Percentiles rank a stretch among this genome's conserved stretches.
Evolutionary conservation across 1,140 invertebrate species (phyloP).

Genomic region (Brachionus sp.): DNA sequence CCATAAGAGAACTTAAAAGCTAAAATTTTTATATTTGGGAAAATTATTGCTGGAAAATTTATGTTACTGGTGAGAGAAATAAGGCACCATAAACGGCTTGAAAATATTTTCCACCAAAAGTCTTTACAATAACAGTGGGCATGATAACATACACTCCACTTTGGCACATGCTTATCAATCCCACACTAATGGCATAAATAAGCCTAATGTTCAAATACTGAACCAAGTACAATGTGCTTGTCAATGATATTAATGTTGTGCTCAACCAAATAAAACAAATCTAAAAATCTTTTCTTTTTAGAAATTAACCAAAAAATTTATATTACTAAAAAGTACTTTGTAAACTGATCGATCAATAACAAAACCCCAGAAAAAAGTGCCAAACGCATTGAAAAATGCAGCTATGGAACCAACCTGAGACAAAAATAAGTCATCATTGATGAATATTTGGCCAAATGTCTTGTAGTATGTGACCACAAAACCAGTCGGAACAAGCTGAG

Average conservation of each 20-base stretch:
- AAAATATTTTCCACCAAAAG: slow-evolving; percentile 29
- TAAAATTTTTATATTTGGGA: not conserved
- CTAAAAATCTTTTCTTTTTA: not conserved
- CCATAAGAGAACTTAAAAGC: not conserved
- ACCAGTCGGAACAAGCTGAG: not conserved
- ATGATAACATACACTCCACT: slow-evolving; percentile 52
- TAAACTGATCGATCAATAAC: slow-evolving; percentile 58
- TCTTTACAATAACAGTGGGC: slow-evolving; percentile 46
- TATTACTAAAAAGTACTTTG: slow-evolving; percentile 56
- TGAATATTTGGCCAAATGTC: slow-evolving; percentile 61
- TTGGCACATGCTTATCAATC: slow-evolving; percentile 50
- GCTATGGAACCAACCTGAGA: slow-evolving; percentile 60
- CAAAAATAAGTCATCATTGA: slow-evolving; percentile 60
- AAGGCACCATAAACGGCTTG: slow-evolving; percentile 12
- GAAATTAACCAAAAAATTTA: slow-evolving; percentile 43
- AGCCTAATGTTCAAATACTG: slow-evolving; percentile 47
- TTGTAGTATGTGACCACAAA: slow-evolving; percentile 47
- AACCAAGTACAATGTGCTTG: not conserved
- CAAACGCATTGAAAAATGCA: slow-evolving; percentile 61
- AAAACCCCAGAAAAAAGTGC: slow-evolving; percentile 60
- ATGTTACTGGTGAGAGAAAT: not conserved
- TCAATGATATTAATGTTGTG: not conserved
- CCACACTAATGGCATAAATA: slow-evolving; percentile 50
- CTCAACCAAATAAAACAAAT: not conserved
- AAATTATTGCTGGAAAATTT: not conserved